Evolutionary conservation across 2,797 vertebrate genomes (phyloP), one percentile per base, ranked within the genome.

Genomic region (Darevskia nairensis): DNA sequence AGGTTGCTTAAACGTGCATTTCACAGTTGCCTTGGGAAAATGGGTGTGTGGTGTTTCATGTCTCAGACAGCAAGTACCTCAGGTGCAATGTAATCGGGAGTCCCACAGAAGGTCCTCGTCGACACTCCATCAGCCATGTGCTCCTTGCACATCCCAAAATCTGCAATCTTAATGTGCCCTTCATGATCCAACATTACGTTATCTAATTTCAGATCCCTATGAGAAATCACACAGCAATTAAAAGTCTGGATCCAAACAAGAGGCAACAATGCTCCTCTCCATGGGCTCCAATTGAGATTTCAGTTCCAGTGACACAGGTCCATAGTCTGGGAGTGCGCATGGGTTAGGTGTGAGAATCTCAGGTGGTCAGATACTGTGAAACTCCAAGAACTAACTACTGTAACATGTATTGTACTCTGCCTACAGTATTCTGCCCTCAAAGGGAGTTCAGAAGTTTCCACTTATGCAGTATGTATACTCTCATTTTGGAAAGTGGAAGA

Each of bases 131-230:
- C 97, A 6, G 86, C 27, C 96, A 99, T 98, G 93, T 98, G 98
- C 50, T 99, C 99, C 95, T 99, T 99, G 94, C 99, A 99, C 99
- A 99, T 99, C 86, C 99, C 99, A 29, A 99, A 99, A 95, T 99
- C 99, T 17, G 99, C 98, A 7, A 99, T 99, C 96, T 99, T 99
- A 89, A 99, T 99, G 94, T 99, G 99, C 72, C 99, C 99, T 95
- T 99, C 98, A 0, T 96, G 97, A 90, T 99, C 99, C 96, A 99
- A 92, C 98, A 99, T 99, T 94, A 99, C 98, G 0, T 99, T 99
- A 86, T 99, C 99, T 91, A 99, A 96, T 96, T 99, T 99, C 94
- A 99, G 96, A 94, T 99, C 99, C 96, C 98, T 99, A 89, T 15
- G 88, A 90, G 93, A 94, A 94, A 95, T 80, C 59, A 91, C 84